Conservation (phyloP, 2,888 invertebrate genomes). For the Brachyptera putata region DNA sequence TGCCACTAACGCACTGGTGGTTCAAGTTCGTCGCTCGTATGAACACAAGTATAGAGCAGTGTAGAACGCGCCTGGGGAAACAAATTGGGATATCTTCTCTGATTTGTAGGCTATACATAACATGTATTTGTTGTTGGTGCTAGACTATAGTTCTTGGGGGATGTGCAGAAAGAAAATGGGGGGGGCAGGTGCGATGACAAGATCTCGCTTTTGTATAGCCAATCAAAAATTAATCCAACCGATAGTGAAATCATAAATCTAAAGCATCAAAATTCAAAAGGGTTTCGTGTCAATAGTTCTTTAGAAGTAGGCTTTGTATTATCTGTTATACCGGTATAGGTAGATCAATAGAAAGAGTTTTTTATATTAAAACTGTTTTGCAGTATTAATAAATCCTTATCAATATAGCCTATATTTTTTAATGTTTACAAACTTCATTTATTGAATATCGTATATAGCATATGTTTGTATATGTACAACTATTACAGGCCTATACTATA, state of each 20-base stretch:
- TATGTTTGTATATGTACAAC: too few relatives aligned
- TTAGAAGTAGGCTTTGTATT: too few relatives aligned
- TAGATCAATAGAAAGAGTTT: neutral
- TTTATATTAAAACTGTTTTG: neutral
- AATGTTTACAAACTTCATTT: too few relatives aligned
- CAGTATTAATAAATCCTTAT: neutral
- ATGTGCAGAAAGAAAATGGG: conserved; percentile 3
- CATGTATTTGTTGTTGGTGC: too few relatives aligned
- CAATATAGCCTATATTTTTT: neutral
- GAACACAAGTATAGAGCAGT: too few relatives aligned
- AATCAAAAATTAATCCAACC: conserved; percentile 19
- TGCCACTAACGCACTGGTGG: neutral
- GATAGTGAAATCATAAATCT: conserved; percentile 6
- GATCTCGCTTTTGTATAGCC: conserved; percentile 13
- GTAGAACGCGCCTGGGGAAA: too few relatives aligned
- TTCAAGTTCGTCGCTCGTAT: too few relatives aligned
- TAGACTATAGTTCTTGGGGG: too few relatives aligned
- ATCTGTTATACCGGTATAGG: neutral
- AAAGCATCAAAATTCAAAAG: neutral
- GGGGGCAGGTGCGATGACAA: conserved; percentile 23
- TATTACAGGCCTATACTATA: too few relatives aligned
- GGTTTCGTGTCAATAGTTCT: neutral
- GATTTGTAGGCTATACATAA: conserved; percentile 7
- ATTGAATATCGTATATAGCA: too few relatives aligned
- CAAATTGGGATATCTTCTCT: conserved; percentile 27